Evolutionary conservation across 64 coral and sea anemone species (phyloP), one percentile per base, ranked within the genome.

Genomic region (Montipora capricornis): DNA sequence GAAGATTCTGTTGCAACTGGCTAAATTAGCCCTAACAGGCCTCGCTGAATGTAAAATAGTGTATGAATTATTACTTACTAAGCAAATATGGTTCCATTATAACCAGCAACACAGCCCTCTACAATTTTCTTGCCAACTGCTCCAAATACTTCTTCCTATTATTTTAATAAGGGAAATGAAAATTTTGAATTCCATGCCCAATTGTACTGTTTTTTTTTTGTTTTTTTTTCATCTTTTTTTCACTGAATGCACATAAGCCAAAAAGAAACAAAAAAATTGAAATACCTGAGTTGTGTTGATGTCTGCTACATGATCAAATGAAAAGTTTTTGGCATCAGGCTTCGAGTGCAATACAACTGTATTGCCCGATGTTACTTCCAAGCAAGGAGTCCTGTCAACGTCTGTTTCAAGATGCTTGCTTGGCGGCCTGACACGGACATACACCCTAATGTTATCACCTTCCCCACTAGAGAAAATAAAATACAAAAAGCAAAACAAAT

Each of bases 1-100:
- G 37, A 37, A 37, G 37, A 37, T 37, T 37, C 37, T 37, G 37
- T 37, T 37, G 37, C 1, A 37, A 37, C 37, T 37, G 37, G 37
- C 37, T 37, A 37, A 2, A 37, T 37, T 37, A 37, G 37, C 37
- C 37, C 37, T 37, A 37, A 37, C 37, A 37, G 37, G 37, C 1
- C 11, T 6, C 11, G 0, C 53, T 8, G 53, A 8, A 57, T 57
- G 53, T 11, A 11, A 37, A 6, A 57, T 57, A 57, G 53, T 11
- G 11, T 57, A 57, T 11, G 11, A 57, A 78, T 19, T 15, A 0
- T 16, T 17, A 91, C 97, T 99, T 90, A 99, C 97, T 99, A 99
- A 17, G 97, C 97, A 96, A 99, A 99, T 44, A 99, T 99, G 15
- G 97, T 99, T 52, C 97, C 97, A 94, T 99, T 99, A 47, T 99